Evolutionary conservation across 1,140 invertebrate species (phyloP), one percentile per base, ranked within the genome.

Genomic region (Philopotamus ludificatus): DNA sequence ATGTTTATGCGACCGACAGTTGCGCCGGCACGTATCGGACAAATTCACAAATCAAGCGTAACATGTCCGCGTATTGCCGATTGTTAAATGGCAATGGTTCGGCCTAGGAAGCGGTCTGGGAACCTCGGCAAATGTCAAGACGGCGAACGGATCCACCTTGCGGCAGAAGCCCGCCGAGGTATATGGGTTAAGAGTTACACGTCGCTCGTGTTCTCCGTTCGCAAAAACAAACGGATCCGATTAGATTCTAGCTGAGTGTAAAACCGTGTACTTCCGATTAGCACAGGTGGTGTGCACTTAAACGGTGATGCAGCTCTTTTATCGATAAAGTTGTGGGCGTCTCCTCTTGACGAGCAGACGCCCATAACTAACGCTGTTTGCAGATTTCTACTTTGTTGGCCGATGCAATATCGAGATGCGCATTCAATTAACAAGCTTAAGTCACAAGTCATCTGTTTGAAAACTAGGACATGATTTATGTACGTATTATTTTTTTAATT

Each of bases 251-350:
- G 41, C 23, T 57, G 67, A 69, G 67, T 69, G 67, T 65, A 57
- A 51, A 69, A 69, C 59, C 67, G 63, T 69, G 67, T 65, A 63
- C 44, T 63, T 65, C 59, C 67, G 63, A 69, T 69, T 68, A 68
- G 26, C 26, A 34, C 51, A 50, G 16, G 50, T 53, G 50, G 44
- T 7, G 21, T 20, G 44, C 18, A 21, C 34, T 22, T 23, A 64
- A 25, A 39, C 34, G 23, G 23, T 21, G 25, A n/a, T 16, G 44
- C 15, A 18, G 25, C 45, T 39, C 47, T 49, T 53, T 63, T 63
- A 53, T 63, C 60, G 53, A 28, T 63, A 51, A 34, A 34, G 12
- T 34, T 7, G 28, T 34, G 28, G 28, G 28, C 28, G 28, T 34
- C 28, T 34, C 12, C 28, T 12, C 12, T n/a, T n/a, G 34, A n/a